Base-by-base conservation (phyloP, 2,888 invertebrate genomes). In the Aphodius sticticus region DNA sequence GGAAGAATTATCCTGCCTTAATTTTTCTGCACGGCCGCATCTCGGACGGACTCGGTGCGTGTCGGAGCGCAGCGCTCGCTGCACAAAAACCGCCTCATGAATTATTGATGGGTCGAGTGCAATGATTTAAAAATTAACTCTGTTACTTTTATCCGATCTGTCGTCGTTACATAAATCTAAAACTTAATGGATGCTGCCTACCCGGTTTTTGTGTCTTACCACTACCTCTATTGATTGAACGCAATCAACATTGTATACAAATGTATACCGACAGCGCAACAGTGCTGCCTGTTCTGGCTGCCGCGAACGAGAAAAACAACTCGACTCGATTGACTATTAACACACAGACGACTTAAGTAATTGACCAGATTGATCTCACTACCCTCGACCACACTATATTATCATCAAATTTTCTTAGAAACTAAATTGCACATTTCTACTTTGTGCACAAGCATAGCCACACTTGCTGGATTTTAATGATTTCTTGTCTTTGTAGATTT, bases 41-140 rank as follows among this genome's bases (percentile, higher is more conserved):
- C 53, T 53, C 53, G 53, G 2, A 9, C 53, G 53, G 7, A 53
- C 53, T 53, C 53, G 53, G 53, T 53, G 53, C 53, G 53, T 53
- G 53, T 53, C 53, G 53, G 53, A 9, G 53, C 53, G 53, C 53
- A 9, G 53, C 53, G 53, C 53, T 53, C 53, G 12, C 9, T 12
- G 53, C 0, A 53, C 4, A 53, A 53, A 53, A 53, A 53, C 53
- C 53, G 53, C 79, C 84, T 86, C 86, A 86, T 86, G 86, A 85
- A 86, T 86, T 85, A 86, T 86, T 86, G 85, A 86, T 84, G 83
- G 83, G 84, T 79, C 80, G 81, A 84, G 84, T 84, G 85, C 84
- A 85, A 85, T 86, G 86, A 86, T 86, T 86, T 85, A 86, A 86
- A 86, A 86, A 86, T 86, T 86, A 86, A 86, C 85, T 86, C 84